These are phyloP conservation scores for Tachycineta bicolor DNA, from an alignment of 2,113 vertebrate species.

Conservation along the genomic window DNA sequence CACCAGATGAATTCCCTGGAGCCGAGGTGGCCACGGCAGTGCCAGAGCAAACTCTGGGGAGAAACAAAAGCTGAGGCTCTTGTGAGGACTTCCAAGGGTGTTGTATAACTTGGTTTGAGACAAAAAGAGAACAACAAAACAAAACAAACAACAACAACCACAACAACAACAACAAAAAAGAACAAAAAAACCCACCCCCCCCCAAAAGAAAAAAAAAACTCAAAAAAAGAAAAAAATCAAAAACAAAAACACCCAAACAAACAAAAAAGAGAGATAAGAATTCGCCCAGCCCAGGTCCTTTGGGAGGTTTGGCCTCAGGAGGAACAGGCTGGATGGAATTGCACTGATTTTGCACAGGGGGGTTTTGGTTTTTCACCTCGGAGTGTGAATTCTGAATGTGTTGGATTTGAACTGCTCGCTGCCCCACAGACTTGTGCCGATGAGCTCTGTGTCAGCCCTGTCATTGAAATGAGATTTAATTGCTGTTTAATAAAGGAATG, in stretches of 20 bases:
- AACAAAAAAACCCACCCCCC: no score
- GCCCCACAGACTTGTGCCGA: not conserved
- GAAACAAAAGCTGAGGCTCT: slow-evolving; percentile 12
- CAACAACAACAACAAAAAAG: no score
- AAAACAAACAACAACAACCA: no score
- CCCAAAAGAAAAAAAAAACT: no score
- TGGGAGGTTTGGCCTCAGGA: not conserved
- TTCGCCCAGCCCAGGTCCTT: not conserved
- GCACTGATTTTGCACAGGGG: not conserved
- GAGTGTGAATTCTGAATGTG: not conserved
- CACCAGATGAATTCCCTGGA: not conserved
- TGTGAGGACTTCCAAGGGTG: not conserved
- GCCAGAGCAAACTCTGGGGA: not conserved
- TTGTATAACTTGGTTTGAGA: not conserved
- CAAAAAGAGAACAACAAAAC: no score
- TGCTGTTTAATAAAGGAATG: not conserved
- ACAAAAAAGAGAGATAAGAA: not conserved
- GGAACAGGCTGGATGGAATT: not conserved
- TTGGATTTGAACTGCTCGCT: not conserved
- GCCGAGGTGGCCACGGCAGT: not conserved
- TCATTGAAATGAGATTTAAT: accelerated
- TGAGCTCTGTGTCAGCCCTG: not conserved
- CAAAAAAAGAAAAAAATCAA: no score
- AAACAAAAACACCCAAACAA: no score
- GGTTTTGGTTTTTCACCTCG: not conserved